Evolutionary conservation across 2,888 invertebrate genomes (phyloP).

Genomic region (Boloria euphrosyne): DNA sequence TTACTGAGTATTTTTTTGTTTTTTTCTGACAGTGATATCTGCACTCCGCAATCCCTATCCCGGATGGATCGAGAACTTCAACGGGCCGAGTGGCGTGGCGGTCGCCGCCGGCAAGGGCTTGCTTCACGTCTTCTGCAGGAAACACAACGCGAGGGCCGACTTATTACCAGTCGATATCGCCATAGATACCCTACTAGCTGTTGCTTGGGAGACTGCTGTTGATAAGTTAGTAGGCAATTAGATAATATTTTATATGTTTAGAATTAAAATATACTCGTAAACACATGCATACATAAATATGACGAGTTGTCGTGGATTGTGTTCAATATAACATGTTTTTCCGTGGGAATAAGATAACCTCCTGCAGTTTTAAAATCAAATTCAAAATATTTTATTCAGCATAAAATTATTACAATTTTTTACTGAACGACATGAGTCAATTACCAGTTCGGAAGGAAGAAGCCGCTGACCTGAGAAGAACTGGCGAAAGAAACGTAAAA

Average conservation of each 20-base stretch:
- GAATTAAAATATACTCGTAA: background rate
- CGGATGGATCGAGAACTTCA: conserved; percentile 97
- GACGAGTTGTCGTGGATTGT: too few species aligned
- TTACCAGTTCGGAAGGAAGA: too few species aligned
- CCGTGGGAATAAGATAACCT: too few species aligned
- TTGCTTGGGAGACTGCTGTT: conserved; percentile 86
- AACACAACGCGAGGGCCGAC: conserved; percentile 83
- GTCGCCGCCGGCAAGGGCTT: conserved; percentile 88
- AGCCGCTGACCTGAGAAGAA: too few species aligned
- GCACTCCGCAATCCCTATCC: conserved; percentile 83
- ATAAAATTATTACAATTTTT: too few species aligned
- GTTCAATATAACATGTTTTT: too few species aligned
- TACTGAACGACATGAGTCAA: too few species aligned
- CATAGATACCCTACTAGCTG: conserved; percentile 87
- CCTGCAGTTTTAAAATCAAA: too few species aligned
- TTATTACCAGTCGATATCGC: conserved; percentile 92
- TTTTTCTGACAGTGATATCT: conserved; percentile 81
- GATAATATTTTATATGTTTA: background rate
- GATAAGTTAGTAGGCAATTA: conserved; percentile 59
- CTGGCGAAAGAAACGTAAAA: too few species aligned
- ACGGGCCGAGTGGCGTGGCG: conserved; percentile 92
- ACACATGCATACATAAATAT: too few species aligned
- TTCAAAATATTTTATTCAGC: too few species aligned
- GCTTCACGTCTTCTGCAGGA: conserved; percentile 85
- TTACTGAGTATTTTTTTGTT: background rate